These are phyloP conservation scores for Polia nebulosa DNA, from an alignment of 2,888 invertebrate genomes.

Conservation along the genomic window DNA sequence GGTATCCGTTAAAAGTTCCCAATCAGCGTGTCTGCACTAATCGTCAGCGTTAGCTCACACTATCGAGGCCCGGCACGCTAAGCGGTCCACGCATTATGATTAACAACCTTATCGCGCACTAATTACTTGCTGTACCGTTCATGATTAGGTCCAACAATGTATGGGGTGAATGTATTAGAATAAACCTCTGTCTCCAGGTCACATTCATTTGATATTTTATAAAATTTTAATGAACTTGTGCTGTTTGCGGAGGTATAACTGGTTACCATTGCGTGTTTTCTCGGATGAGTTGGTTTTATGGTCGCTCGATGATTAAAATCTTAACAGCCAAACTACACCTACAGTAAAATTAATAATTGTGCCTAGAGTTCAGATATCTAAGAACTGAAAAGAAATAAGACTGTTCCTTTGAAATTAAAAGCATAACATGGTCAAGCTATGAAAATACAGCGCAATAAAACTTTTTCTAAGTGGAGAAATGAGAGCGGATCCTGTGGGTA, in stretches of 20 bases:
- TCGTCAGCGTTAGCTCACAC: conserved; percentile 45
- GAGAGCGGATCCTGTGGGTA: conserved; percentile 23
- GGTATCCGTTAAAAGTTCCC: conserved; percentile 56
- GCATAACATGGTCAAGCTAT: too few relatives aligned
- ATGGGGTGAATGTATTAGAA: conserved; percentile 48
- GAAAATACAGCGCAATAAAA: conserved; percentile 30
- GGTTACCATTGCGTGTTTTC: conserved; percentile 16
- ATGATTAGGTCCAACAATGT: conserved; percentile 54
- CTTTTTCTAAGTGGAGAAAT: conserved; percentile 26
- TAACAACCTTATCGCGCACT: conserved; percentile 76
- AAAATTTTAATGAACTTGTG: neutral
- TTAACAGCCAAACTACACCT: conserved; percentile 1
- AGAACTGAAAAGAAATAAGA: neutral
- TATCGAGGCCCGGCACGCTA: conserved; percentile 66
- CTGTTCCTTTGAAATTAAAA: neutral
- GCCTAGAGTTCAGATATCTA: neutral
- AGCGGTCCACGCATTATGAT: conserved; percentile 80
- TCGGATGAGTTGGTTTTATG: conserved; percentile 24
- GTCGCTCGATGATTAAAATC: conserved; percentile 31
- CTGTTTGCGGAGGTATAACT: conserved; percentile 2
- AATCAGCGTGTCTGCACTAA: conserved; percentile 52
- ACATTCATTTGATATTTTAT: conserved; percentile 56
- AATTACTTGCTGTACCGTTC: conserved; percentile 77
- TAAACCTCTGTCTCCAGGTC: conserved; percentile 47
- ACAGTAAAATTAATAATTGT: neutral